A percentile compares a stretch with the other conserved stretches of the same genome.
Evolutionary conservation across 1,140 invertebrate species (phyloP).

Genomic region (Drosophila bocki): DNA sequence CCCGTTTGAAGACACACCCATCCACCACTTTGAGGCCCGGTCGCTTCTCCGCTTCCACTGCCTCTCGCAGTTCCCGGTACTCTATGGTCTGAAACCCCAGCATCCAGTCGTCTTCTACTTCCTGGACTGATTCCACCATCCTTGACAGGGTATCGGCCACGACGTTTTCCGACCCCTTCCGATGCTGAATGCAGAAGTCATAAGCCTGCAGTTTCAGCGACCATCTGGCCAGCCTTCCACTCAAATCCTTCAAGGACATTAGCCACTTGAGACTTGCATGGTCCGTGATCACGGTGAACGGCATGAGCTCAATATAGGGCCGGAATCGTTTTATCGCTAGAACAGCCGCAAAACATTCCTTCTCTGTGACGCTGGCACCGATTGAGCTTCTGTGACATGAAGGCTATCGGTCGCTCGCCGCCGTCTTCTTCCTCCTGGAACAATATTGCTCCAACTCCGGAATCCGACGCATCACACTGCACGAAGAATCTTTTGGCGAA

Average conservation of each 20-base stretch:
- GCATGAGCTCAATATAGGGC: background rate
- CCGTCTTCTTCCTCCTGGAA: background rate
- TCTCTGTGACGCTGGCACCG: no score
- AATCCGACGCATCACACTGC: no score
- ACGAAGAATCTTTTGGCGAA: background rate
- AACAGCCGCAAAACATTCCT: no score
- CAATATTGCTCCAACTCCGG: background rate
- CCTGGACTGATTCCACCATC: background rate
- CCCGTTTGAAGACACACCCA: no score
- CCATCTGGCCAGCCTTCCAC: background rate
- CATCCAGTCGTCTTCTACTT: background rate
- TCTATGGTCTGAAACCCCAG: background rate
- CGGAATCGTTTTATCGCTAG: background rate
- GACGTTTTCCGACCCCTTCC: no score
- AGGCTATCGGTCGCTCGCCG: background rate
- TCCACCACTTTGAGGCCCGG: no score
- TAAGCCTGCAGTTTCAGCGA: background rate
- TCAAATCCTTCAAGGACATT: background rate
- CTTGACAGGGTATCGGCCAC: no score
- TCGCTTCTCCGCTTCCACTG: no score
- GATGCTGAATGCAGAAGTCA: no score
- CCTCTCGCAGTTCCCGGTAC: no score
- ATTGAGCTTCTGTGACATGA: constrained; percentile 3
- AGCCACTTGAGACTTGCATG: background rate
- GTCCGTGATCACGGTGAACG: background rate